Percentiles rank a stretch among this genome's conserved stretches.
Evolutionary conservation across 2,113 vertebrate genomes (phyloP).

Genomic region (Lates calcarifer): DNA sequence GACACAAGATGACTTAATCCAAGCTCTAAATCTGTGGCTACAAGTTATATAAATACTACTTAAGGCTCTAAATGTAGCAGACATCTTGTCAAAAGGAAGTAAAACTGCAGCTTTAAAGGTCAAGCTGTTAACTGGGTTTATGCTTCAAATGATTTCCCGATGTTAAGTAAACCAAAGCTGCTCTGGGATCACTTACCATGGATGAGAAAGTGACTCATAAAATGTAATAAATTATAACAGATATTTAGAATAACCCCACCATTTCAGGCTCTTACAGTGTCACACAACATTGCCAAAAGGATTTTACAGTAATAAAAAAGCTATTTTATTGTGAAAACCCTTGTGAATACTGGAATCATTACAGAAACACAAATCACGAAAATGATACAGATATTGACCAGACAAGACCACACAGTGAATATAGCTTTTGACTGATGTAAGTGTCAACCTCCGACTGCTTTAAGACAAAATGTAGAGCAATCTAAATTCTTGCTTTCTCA

Average conservation of each 20-base stretch:
- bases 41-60: slow-evolving; percentile 26
- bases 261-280: slow-evolving; percentile 6
- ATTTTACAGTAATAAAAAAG: slow-evolving; percentile 7
- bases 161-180: slow-evolving; percentile 50
- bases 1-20: slow-evolving; percentile 23
- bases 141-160: slow-evolving; percentile 52
- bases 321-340: slow-evolving; percentile 27
- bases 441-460: background rate
- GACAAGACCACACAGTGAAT: background rate
- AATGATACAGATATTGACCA: background rate
- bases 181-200: slow-evolving; percentile 34
- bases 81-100: slow-evolving; percentile 46
- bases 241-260: slow-evolving; percentile 27
- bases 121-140: slow-evolving; percentile 57
- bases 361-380: background rate
- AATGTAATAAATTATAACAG: background rate
- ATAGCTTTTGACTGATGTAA: background rate
- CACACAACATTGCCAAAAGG: slow-evolving; percentile 5
- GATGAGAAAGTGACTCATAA: slow-evolving; percentile 23
- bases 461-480: background rate
- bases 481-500: slow-evolving; percentile 6
- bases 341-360: background rate
- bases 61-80: slow-evolving; percentile 28
- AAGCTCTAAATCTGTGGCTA: slow-evolving; percentile 6
- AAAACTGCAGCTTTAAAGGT: slow-evolving; percentile 57